These are phyloP conservation scores for Torymus texanus DNA, from an alignment of 2,888 invertebrate species.

Conservation along the genomic window DNA sequence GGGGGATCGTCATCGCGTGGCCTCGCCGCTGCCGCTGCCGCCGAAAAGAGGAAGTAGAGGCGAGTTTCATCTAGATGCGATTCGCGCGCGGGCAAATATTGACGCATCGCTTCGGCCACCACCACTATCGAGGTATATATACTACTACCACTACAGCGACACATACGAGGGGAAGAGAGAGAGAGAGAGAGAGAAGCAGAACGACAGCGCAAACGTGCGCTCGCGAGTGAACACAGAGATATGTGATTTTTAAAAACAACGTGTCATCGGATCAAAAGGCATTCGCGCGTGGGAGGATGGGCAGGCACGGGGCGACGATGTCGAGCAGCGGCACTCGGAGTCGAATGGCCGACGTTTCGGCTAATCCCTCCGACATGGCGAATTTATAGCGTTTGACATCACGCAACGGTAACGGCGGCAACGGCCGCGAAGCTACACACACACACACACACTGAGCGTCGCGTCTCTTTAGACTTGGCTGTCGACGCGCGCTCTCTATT, in stretches of 20 bases:
- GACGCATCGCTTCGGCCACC: slow-evolving; percentile 35
- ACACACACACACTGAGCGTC: not conserved
- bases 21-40: not conserved
- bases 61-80: slow-evolving; percentile 51
- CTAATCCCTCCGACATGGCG: slow-evolving; percentile 46
- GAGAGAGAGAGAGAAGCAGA: not conserved
- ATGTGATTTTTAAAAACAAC: slow-evolving; percentile 57
- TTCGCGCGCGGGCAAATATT: slow-evolving; percentile 53
- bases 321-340: slow-evolving; percentile 36
- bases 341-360: slow-evolving; percentile 37
- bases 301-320: slow-evolving; percentile 29
- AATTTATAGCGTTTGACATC: slow-evolving; percentile 55
- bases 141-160: too few relatives aligned
- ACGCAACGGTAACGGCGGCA: slow-evolving; percentile 13
- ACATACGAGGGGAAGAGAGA: not conserved
- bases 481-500: slow-evolving; percentile 9
- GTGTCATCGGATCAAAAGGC: slow-evolving; percentile 56
- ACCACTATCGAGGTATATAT: too few relatives aligned
- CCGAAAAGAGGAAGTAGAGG: slow-evolving; percentile 39
- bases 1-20: slow-evolving; percentile 42
- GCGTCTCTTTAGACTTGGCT: slow-evolving; percentile 5
- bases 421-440: not conserved
- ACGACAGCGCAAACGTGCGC: slow-evolving; percentile 14
- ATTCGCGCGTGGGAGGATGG: slow-evolving; percentile 36
- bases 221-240: slow-evolving; percentile 30